Conservation (phyloP, 2,797 vertebrate species). For the Mionectes olivaceus region DNA sequence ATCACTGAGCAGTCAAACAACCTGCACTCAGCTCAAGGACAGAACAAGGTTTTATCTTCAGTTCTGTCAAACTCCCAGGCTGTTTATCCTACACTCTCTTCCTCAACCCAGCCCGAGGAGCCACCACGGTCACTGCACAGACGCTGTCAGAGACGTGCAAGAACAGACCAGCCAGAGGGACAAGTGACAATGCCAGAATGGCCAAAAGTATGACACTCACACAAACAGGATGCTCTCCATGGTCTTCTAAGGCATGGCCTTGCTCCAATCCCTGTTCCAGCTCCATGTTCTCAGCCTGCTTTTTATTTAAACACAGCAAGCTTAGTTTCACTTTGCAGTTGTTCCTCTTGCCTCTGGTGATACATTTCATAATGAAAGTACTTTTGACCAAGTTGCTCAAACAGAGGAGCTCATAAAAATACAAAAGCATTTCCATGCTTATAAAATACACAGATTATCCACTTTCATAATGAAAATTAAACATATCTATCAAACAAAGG, state of each 20-base stretch:
- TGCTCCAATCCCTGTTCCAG: not conserved
- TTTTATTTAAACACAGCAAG: not conserved
- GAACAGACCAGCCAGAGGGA: not conserved
- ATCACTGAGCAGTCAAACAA: not conserved
- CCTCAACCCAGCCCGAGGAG: not conserved
- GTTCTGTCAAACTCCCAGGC: not conserved
- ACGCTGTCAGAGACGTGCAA: not conserved
- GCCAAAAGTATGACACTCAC: not conserved
- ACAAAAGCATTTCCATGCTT: slow-evolving; percentile 41
- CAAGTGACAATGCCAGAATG: not conserved
- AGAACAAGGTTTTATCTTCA: not conserved
- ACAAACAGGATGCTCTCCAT: not conserved
- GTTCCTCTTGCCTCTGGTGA: not conserved
- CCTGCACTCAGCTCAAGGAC: not conserved
- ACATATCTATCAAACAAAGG: not conserved
- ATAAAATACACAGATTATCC: slow-evolving; percentile 4
- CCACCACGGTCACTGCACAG: not conserved
- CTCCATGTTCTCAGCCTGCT: not conserved
- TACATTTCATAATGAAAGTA: not conserved
- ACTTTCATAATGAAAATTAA: slow-evolving; percentile 31
- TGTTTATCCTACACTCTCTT: not conserved
- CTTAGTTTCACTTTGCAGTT: not conserved
- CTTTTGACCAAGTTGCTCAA: not conserved
- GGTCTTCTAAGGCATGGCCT: not conserved
- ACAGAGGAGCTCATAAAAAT: not conserved